Percentiles rank a stretch among this genome's conserved stretches.
Evolutionary conservation across 2,797 vertebrate species (phyloP).

Genomic region (Brotula barbata): DNA sequence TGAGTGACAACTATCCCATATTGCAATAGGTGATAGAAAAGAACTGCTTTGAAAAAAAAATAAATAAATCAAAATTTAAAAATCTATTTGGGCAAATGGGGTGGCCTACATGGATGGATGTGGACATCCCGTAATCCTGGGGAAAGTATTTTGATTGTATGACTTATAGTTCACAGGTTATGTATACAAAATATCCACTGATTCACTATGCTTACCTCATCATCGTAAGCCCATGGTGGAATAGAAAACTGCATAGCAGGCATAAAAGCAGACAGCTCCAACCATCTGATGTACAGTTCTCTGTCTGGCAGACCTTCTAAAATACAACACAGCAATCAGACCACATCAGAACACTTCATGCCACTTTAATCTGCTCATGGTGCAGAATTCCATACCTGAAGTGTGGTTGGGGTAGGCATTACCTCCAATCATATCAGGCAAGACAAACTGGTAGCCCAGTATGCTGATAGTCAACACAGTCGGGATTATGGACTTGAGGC

Average conservation of each 20-base stretch:
- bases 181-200: neutral
- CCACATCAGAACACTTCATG: neutral
- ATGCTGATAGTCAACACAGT: slow-evolving; percentile 84
- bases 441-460: slow-evolving; percentile 88
- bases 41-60: too few relatives aligned
- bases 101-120: too few relatives aligned
- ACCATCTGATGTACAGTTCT: slow-evolving; percentile 94
- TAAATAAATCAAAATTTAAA: too few relatives aligned
- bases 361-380: neutral
- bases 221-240: slow-evolving; percentile 91
- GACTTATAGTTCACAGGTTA: too few relatives aligned
- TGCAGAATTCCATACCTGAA: slow-evolving; percentile 23
- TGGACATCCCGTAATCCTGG: too few relatives aligned
- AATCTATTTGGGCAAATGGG: too few relatives aligned
- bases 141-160: too few relatives aligned
- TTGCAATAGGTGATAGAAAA: too few relatives aligned
- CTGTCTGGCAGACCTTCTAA: slow-evolving; percentile 79
- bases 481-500: slow-evolving; percentile 92
- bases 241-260: slow-evolving; percentile 96
- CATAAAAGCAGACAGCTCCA: slow-evolving; percentile 95
- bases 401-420: slow-evolving; percentile 82
- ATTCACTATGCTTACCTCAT: slow-evolving; percentile 65
- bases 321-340: slow-evolving; percentile 29
- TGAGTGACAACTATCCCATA: too few relatives aligned
- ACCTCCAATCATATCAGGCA: slow-evolving; percentile 89